Conservation (phyloP, 2,888 invertebrate species). For the Meliscaeva auricollis region DNA sequence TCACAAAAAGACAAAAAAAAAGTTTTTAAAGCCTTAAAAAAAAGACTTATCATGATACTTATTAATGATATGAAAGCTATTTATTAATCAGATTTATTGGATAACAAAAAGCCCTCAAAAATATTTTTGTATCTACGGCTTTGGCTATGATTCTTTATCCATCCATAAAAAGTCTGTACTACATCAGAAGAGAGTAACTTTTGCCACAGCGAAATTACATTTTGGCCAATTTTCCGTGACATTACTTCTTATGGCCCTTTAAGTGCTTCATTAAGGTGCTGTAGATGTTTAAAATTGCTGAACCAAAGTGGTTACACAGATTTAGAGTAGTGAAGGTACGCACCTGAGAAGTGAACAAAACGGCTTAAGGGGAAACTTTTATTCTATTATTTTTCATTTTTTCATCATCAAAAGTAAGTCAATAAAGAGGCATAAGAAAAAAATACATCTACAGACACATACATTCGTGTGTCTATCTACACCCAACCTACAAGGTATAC, state of each 20-base stretch:
- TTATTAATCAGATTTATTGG: too few species aligned
- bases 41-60: too few species aligned
- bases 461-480: background rate
- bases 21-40: too few species aligned
- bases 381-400: background rate
- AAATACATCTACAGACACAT: background rate
- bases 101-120: too few species aligned
- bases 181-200: slow-evolving; percentile 2
- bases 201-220: slow-evolving; percentile 34
- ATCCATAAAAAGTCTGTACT: background rate
- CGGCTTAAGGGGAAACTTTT: slow-evolving; percentile 4
- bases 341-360: slow-evolving; percentile 29
- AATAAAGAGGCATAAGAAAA: background rate
- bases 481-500: background rate
- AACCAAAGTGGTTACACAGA: slow-evolving; percentile 39
- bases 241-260: slow-evolving; percentile 33
- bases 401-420: background rate
- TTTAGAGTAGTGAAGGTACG: slow-evolving; percentile 16
- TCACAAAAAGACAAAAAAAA: too few species aligned
- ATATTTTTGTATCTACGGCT: background rate
- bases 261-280: slow-evolving; percentile 26
- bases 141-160: background rate
- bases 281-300: slow-evolving; percentile 33
- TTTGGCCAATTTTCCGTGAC: slow-evolving; percentile 36
- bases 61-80: too few species aligned